A percentile compares a stretch with the other conserved stretches of the same genome.
These are phyloP conservation scores for Apodemus agrarius DNA, from an alignment of 2,797 vertebrate genomes.

Conservation along the genomic window DNA sequence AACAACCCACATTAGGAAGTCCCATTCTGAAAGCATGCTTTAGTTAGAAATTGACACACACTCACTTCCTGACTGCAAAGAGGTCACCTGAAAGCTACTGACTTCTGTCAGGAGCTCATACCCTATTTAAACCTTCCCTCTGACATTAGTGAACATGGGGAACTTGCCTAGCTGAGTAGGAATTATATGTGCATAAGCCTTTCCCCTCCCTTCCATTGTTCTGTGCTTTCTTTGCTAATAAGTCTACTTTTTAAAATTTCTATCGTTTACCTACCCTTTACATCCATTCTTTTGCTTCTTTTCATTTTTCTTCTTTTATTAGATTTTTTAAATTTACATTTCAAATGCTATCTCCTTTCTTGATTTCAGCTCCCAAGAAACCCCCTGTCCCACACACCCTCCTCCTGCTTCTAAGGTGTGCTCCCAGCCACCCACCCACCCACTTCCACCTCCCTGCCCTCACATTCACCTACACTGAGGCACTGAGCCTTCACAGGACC, in stretches of 20 bases:
- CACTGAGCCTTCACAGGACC: too few species aligned
- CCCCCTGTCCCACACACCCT: too few species aligned
- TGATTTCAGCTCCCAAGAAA: too few species aligned
- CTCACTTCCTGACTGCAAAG: background rate
- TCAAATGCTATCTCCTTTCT: too few species aligned
- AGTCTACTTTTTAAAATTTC: background rate
- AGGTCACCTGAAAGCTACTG: background rate
- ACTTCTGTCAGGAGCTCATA: background rate
- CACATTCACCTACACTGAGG: too few species aligned
- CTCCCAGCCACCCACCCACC: too few species aligned
- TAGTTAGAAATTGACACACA: background rate
- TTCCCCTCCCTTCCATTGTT: background rate
- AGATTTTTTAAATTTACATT: too few species aligned
- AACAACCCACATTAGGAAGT: background rate
- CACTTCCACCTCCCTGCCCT: too few species aligned
- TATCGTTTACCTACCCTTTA: background rate
- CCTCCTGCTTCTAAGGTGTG: too few species aligned
- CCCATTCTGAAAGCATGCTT: conserved; percentile 8
- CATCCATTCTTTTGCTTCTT: background rate
- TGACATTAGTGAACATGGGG: background rate
- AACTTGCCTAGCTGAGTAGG: background rate
- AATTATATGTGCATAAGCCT: background rate
- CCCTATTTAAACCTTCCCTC: background rate
- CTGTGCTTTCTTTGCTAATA: background rate
- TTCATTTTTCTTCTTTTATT: background rate